Evolutionary conservation across 1,140 invertebrate species (phyloP), one percentile per base, ranked within the genome.

Genomic region (Pseudoatta argentina): DNA sequence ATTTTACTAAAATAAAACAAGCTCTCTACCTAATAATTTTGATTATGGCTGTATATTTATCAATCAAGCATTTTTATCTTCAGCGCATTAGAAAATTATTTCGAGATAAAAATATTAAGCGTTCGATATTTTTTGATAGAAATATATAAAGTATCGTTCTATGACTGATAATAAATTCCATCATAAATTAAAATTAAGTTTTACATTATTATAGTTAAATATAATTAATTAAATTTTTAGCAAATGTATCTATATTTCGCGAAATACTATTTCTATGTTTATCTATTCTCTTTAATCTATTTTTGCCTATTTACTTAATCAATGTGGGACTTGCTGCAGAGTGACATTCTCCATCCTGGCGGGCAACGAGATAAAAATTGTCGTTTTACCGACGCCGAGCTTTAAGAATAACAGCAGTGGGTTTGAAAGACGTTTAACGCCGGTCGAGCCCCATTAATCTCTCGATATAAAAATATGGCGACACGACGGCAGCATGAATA

Each of bases 401-500:
- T 83, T 83, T 61, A 83, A 83, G 69, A 83, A 83, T 83, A 83
- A 83, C 69, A 83, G 79, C 69, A 39, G 34, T 53, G 18, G 69
- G 39, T 83, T 83, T 75, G 69, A 83, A 73, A 83, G 79, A 83
- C 79, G 57, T 83, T 83, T 83, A 83, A 83, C 79, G 69, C 71
- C 30, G 79, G 79, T 75, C 69, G 57, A 83, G 69, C 21, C 55
- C 69, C 79, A 83, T 83, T 75, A 83, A 83, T 83, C 79, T 83
- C 57, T 83, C 57, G 55, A 57, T 55, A 83, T 83, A 83, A 83
- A 83, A 83, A 83, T 83, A 73, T 83, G 79, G 69, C 79, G 79
- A 83, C 79, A 61, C 79, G 69, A 83, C 79, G 79, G 79, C 79
- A 61, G 79, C 79, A 83, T 83, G 79, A 83, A 83, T 83, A 83